Evolutionary conservation across 2,888 invertebrate species (phyloP).

Genomic region (Tenthredo mesomela): DNA sequence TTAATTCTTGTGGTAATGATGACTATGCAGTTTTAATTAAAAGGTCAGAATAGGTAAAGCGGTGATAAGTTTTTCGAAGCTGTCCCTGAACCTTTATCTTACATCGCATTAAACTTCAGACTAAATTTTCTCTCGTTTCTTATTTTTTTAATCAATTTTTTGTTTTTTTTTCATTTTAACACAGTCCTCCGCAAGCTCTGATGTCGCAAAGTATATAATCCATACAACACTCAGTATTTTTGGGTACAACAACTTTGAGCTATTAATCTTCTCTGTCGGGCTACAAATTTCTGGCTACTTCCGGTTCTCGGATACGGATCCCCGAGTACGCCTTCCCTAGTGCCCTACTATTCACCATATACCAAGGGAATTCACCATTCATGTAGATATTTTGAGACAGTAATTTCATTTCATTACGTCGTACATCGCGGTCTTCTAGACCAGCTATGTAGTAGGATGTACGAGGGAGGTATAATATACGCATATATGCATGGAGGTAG

Average conservation of each 20-base stretch:
- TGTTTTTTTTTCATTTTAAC: too few species aligned
- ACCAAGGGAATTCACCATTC: neutral
- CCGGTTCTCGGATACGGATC: neutral
- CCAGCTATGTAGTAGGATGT: too few species aligned
- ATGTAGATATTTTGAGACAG: slow-evolving; percentile 1
- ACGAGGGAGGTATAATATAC: neutral
- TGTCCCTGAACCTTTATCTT: neutral
- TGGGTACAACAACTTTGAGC: neutral
- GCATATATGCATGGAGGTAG: neutral
- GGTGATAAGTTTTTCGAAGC: neutral
- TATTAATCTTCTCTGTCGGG: slow-evolving; percentile 17
- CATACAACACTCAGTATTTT: neutral
- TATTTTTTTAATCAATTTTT: too few species aligned
- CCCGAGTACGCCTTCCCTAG: neutral
- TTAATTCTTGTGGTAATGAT: neutral
- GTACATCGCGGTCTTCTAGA: neutral
- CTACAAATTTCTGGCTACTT: slow-evolving; percentile 27
- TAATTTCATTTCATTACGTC: slow-evolving; percentile 26
- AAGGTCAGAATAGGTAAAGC: neutral
- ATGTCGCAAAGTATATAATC: neutral
- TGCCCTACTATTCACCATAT: neutral
- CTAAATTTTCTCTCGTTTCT: neutral
- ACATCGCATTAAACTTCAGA: neutral
- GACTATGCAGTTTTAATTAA: neutral
- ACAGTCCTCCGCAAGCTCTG: too few species aligned